A percentile compares a stretch with the other conserved stretches of the same genome.
These are phyloP conservation scores for Drosophila ohnishii DNA, from an alignment of 1,140 invertebrate genomes.

Conservation along the genomic window DNA sequence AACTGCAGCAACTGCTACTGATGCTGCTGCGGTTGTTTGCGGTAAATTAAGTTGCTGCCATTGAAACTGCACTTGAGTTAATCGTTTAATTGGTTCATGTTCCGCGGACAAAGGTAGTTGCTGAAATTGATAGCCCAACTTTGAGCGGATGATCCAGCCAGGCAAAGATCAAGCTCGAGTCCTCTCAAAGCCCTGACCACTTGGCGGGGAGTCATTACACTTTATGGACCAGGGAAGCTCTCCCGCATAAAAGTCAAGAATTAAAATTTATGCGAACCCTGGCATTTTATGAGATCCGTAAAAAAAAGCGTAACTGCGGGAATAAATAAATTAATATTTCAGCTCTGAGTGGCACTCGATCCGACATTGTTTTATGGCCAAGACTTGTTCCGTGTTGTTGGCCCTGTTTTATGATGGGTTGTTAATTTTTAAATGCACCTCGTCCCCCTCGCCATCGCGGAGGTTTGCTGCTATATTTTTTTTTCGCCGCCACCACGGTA, in stretches of 20 bases:
- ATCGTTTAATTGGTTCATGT: conserved; percentile 75
- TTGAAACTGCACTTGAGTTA: conserved; percentile 76
- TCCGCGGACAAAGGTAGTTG: conserved; percentile 8
- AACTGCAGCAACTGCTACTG: conserved; percentile 7
- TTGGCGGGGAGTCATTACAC: background rate
- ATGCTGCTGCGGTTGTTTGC: conserved; percentile 59
- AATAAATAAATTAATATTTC: conserved; percentile 73
- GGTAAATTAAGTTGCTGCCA: conserved; percentile 75
- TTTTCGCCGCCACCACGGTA: conserved; percentile 25
- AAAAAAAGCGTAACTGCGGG: conserved; percentile 46
- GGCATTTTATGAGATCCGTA: conserved; percentile 58
- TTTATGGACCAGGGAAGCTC: background rate
- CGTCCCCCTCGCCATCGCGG: background rate
- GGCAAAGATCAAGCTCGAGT: conserved; percentile 23
- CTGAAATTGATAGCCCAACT: conserved; percentile 34
- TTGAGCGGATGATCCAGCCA: conserved; percentile 12
- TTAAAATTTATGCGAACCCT: conserved; percentile 58
- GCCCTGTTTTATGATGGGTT: conserved; percentile 43
- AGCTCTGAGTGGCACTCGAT: conserved; percentile 40
- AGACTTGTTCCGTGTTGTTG: conserved; percentile 32
- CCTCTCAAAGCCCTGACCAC: background rate
- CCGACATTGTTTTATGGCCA: conserved; percentile 65
- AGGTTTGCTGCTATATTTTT: background rate
- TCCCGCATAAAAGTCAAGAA: conserved; percentile 38
- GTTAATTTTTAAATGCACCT: conserved; percentile 67